These are phyloP conservation scores for Stramonita haemastoma DNA, from an alignment of 2,888 invertebrate genomes.

Conservation along the genomic window DNA sequence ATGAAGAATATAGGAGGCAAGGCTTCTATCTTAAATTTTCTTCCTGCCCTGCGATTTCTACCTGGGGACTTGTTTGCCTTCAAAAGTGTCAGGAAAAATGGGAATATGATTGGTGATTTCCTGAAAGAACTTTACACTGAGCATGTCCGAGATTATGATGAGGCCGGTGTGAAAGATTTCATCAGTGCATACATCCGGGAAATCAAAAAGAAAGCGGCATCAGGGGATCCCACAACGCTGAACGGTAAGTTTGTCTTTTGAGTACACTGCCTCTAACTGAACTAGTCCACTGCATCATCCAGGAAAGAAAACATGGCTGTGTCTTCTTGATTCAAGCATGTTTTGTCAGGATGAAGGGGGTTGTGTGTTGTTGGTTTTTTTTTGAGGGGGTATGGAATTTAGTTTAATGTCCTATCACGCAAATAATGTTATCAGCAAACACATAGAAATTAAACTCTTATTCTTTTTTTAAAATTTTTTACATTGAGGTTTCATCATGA, in stretches of 20 bases:
- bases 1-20: slow-evolving; percentile 17
- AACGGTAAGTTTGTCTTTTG: slow-evolving; percentile 44
- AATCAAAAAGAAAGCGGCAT: slow-evolving; percentile 43
- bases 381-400: too few relatives aligned
- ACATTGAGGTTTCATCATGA: too few relatives aligned
- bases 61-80: slow-evolving; percentile 55
- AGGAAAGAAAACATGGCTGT: too few relatives aligned
- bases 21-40: slow-evolving; percentile 24
- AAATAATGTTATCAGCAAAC: too few relatives aligned
- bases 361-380: too few relatives aligned
- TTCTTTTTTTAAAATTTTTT: too few relatives aligned
- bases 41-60: slow-evolving; percentile 52
- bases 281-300: too few relatives aligned
- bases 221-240: slow-evolving; percentile 40
- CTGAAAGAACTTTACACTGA: slow-evolving; percentile 43
- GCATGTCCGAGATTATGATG: slow-evolving; percentile 47
- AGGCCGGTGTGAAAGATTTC: slow-evolving; percentile 53
- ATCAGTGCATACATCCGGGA: slow-evolving; percentile 57
- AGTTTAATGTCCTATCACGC: too few relatives aligned
- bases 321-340: too few relatives aligned
- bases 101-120: slow-evolving; percentile 29
- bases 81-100: slow-evolving; percentile 44
- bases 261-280: too few relatives aligned
- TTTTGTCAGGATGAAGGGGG: too few relatives aligned
- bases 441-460: too few relatives aligned